Conservation (phyloP, 2,888 invertebrate genomes). For the Drosophila putrida region DNA sequence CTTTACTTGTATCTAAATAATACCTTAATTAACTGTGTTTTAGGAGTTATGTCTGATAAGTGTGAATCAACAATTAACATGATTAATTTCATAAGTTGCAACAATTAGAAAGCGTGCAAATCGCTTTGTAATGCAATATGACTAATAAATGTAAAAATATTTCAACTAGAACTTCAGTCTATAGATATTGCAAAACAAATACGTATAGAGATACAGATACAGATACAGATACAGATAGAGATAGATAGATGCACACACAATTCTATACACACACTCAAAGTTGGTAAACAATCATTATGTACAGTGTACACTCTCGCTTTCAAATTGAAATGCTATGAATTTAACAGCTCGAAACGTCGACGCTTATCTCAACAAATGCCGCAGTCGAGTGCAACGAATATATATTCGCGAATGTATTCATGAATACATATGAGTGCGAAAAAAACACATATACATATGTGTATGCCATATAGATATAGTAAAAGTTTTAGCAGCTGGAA, state of each 20-base stretch:
- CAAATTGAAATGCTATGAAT: constrained; percentile 46
- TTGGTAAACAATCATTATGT: constrained; percentile 33
- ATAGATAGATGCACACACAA: not conserved
- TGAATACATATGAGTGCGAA: not conserved
- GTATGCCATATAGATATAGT: constrained; percentile 17
- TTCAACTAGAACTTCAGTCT: constrained; percentile 18
- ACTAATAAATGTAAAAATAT: constrained; percentile 29
- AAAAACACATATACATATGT: not conserved
- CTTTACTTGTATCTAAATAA: not conserved
- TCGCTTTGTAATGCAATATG: constrained; percentile 21
- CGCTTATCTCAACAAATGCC: constrained; percentile 53
- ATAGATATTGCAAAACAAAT: constrained; percentile 27
- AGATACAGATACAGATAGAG: not conserved
- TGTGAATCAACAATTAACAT: constrained; percentile 1
- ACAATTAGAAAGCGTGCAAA: constrained; percentile 20
- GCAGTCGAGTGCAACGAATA: constrained; percentile 59
- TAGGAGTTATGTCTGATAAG: constrained; percentile 21
- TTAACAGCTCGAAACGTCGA: constrained; percentile 37
- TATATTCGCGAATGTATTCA: constrained; percentile 40
- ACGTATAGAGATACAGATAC: not conserved
- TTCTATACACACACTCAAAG: constrained; percentile 2
- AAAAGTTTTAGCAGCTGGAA: constrained; percentile 47
- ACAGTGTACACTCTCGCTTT: constrained; percentile 53
- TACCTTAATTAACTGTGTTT: not conserved
- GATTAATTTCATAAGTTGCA: not conserved